Conservation (phyloP, 2,888 invertebrate genomes). For the Crepidodera aurea region DNA sequence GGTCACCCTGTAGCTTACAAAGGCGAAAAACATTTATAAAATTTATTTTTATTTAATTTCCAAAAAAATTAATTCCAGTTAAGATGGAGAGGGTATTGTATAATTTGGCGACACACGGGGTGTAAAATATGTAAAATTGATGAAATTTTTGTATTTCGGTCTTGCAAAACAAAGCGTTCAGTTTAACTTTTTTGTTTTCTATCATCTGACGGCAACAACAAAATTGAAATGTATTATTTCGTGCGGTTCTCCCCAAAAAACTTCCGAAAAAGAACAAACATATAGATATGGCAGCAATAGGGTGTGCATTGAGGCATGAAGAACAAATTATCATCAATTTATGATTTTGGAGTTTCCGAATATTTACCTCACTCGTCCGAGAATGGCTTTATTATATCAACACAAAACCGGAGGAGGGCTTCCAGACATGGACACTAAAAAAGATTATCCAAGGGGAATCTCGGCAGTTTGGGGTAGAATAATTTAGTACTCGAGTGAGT, state of each 20-base stretch:
- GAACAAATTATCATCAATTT: conserved; percentile 37
- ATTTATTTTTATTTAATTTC: too few species aligned
- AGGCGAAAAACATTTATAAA: too few species aligned
- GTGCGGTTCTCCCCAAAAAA: background rate
- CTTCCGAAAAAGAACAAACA: conserved; percentile 15
- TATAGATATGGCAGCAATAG: conserved; percentile 13
- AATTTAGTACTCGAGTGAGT: conserved; percentile 9
- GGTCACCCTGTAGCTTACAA: too few species aligned
- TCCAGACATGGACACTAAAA: conserved; percentile 29
- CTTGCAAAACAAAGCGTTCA: too few species aligned
- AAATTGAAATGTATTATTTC: conserved; percentile 1
- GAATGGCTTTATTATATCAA: conserved; percentile 31
- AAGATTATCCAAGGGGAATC: conserved; percentile 26
- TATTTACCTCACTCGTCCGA: conserved; percentile 30
- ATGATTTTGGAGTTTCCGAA: conserved; percentile 35
- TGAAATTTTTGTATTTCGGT: too few species aligned
- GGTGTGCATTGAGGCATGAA: conserved; percentile 27
- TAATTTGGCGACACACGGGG: too few species aligned
- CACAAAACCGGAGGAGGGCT: conserved; percentile 20
- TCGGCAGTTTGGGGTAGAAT: conserved; percentile 18
- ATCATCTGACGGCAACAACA: background rate
- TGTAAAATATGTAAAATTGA: too few species aligned
- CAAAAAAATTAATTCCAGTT: too few species aligned
- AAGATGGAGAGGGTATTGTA: too few species aligned
- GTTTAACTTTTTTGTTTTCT: background rate